Conservation (phyloP, 2,797 vertebrate species). For the Enteromius mattozi region DNA sequence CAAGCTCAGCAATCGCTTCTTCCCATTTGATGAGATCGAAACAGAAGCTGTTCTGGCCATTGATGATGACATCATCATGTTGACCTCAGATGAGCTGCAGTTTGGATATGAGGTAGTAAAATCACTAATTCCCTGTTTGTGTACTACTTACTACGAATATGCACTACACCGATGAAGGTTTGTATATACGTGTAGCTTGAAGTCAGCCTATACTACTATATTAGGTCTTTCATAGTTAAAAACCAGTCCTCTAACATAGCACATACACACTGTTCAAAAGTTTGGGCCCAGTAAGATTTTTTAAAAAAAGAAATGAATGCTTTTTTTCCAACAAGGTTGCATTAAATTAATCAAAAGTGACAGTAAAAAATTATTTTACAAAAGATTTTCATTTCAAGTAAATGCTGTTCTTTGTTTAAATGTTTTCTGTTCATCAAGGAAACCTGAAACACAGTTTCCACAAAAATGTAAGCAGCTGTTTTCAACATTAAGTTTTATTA, state of each 20-base stretch:
- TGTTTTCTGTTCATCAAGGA: neutral
- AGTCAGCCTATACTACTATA: neutral
- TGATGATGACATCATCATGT: conserved; percentile 98
- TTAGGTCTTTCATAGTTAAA: neutral
- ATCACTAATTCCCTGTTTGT: neutral
- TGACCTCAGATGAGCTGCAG: conserved; percentile 96
- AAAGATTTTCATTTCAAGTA: neutral
- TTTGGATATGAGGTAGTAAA: conserved; percentile 94
- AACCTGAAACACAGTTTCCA: neutral
- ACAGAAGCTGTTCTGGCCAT: conserved; percentile 96
- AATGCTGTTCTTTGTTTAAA: neutral
- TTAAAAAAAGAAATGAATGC: neutral
- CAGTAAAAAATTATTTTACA: neutral
- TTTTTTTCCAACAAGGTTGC: neutral
- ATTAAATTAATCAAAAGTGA: neutral
- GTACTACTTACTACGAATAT: neutral
- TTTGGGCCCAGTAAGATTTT: neutral
- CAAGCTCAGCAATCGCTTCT: conserved; percentile 97
- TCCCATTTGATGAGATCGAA: conserved; percentile 96
- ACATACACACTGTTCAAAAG: neutral
- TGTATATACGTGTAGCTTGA: neutral
- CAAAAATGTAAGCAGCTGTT: neutral
- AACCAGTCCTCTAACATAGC: neutral
- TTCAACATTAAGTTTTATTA: neutral
- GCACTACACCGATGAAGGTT: neutral